Base-by-base conservation (phyloP, 2,113 vertebrate genomes). In the Lamprologus callipterus region DNA sequence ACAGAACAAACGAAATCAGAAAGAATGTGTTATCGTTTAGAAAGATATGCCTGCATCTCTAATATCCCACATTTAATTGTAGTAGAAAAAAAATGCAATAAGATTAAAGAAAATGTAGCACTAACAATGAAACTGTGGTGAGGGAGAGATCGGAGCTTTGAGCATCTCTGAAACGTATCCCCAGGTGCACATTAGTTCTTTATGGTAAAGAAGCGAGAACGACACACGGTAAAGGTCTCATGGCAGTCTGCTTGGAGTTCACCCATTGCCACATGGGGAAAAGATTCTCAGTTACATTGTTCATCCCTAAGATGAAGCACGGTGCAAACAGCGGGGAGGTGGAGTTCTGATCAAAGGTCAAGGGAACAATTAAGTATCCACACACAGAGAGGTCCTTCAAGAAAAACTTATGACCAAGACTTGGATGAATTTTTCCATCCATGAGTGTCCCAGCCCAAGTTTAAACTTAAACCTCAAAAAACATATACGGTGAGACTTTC, bases 11-110 rank as follows among this genome's bases (percentile, higher is more conserved):
- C 60, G 2, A 65, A 47, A 28, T 28, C 70, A 47, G 14, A 47
- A 75, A 70, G n/a, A 23, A 23, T 70, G 5, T 23, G 12, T 26
- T 16, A 1, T 42, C 0, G n/a, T 23, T 42, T 42, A 70, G n/a
- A 70, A 42, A 42, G 65, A 63, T 68, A 40, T 14, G 0, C n/a
- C 63, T 70, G 63, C 35, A 42, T 42, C 37, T 70, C 2, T 70
- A 70, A 70, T 42, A 42, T 1, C n/a, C 65, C 7, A 23, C 35
- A 70, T 23, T 40, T 42, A 9, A 40, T 40, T 45, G 8, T 16
- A 7, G 3, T 4, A 28, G 12, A 47, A 45, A 26, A 45, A 26
- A 73, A 73, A 73, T 2, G 11, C 5, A 73, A 26, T 42, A 6
- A 6, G 8, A 40, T 70, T 16, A 26, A 23, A 42, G 8, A 45